Evolutionary conservation across 2,888 invertebrate genomes (phyloP), one percentile per base, ranked within the genome.

Genomic region (Himalopsyche tibetana): DNA sequence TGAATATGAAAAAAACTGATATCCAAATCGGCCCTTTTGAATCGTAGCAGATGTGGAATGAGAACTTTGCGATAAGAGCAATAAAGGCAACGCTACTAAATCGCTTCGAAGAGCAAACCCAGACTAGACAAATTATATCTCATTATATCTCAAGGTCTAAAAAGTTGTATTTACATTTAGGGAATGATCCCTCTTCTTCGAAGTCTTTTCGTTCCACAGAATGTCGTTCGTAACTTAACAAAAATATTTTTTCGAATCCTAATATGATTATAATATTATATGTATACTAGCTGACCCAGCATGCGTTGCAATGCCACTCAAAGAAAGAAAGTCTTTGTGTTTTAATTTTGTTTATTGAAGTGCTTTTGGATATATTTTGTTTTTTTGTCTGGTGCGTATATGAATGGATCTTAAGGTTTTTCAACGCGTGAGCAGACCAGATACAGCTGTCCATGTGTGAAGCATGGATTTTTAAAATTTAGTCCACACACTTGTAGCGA

Each of bases 21-120:
- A 63, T 63, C 63, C 63, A 19, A 63, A 63, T 63, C 63, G n/a
- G 19, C 28, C n/a, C 28, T 63, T 63, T 63, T 5, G 19, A 63
- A 19, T 63, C 63, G 28, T 63, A 19, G 19, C 28, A 63, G 28
- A 63, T 63, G 63, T 63, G 63, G n/a, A 63, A 63, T 28, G 63
- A 63, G 63, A 28, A n/a, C 6, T 63, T 63, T 63, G 28, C 63
- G 63, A 63, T 63, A 63, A 63, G 19, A 63, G 63, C 63, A 63
- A 63, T 63, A 63, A 63, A 63, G 11, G 28, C 19, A 63, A n/a
- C 63, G n/a, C 28, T 63, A 6, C 63, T 19, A 63, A 63, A 63
- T 63, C 63, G 63, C 63, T 63, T 63, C 63, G 63, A 8, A 63
- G 15, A 63, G 28, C 63, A 63, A 63, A 19, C 63, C n/a, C 63